Evolutionary conservation across 2,113 vertebrate genomes (phyloP).

Genomic region (Xyliphius kryptos): DNA sequence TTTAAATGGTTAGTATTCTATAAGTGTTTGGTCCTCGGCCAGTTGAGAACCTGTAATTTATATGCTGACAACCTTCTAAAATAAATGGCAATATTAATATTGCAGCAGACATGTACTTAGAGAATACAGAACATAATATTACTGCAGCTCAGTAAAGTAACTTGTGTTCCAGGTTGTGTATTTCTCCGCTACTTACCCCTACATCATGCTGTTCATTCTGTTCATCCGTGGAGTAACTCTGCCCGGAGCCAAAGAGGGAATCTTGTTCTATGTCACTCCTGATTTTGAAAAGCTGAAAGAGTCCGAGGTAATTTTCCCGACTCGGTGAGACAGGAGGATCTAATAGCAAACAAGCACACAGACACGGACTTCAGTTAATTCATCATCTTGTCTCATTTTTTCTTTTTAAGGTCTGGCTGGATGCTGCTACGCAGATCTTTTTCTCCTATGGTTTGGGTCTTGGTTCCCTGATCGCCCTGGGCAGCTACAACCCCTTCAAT

Average conservation of each 20-base stretch:
- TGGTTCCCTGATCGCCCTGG: conserved; percentile 92
- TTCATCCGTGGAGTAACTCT: conserved; percentile 96
- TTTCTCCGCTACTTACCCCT: conserved; percentile 97
- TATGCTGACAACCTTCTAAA: no score
- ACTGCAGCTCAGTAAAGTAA: neutral
- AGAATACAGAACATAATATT: no score
- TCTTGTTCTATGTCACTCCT: conserved; percentile 93
- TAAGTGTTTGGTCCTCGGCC: no score
- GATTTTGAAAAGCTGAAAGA: conserved; percentile 93
- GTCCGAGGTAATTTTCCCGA: conserved; percentile 77
- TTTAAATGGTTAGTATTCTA: no score
- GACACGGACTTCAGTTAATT: neutral
- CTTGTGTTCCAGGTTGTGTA: conserved; percentile 81
- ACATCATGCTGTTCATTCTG: conserved; percentile 94
- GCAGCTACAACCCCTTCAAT: conserved; percentile 96
- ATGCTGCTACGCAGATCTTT: conserved; percentile 98
- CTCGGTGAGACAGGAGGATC: neutral
- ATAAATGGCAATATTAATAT: no score
- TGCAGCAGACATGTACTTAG: no score
- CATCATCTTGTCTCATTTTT: neutral
- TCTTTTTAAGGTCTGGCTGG: conserved; percentile 86
- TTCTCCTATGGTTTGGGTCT: conserved; percentile 96
- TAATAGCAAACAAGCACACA: neutral
- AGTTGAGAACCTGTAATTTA: no score
- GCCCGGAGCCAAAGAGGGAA: conserved; percentile 88